Evolutionary conservation across 1,140 invertebrate genomes (phyloP), one percentile per base, ranked within the genome.

Genomic region (Bombus ignitus): DNA sequence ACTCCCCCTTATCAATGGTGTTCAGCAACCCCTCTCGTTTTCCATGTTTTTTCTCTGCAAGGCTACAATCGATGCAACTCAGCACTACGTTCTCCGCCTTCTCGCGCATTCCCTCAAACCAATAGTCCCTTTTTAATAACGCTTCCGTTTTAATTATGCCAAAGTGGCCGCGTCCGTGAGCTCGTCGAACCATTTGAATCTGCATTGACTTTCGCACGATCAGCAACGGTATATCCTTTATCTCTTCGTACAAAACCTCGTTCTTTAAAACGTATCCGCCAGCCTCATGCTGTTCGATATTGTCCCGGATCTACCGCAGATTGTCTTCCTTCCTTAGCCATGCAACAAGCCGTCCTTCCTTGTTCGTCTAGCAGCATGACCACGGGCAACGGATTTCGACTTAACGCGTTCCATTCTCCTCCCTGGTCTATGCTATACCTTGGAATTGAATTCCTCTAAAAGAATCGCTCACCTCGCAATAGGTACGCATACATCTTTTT

Each of bases 191-290:
- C 6, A 72, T 4, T 10, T 72, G 42, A 1, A 8, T 8, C 10
- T 71, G 70, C 37, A 42, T 39, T 9, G 8, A 13, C 22, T 12
- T 44, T 3, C 42, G 42, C 5, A 72, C 10, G 1, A 72, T 12
- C 25, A 72, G 0, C 0, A n/a, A 6, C 6, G 8, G 1, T 5
- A 1, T 28, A 25, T n/a, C 71, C 0, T 12, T 6, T 3, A n/a
- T 6, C n/a, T 72, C 70, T n/a, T 72, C 44, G 28, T 72, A 72
- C 18, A 44, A 44, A 12, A 72, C 10, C n/a, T 28, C 70, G 22
- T 44, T n/a, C n/a, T 13, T 39, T 13, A 44, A 1, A 3, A 72
- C 22, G 13, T 42, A 44, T 10, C 22, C 22, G 13, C 8, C 8
- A 18, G 3, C 8, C 28, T 5, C 8, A 10, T n/a, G 25, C 12